These are phyloP conservation scores for Polypterus bichir DNA, from an alignment of 2,113 vertebrate species.

Conservation along the genomic window DNA sequence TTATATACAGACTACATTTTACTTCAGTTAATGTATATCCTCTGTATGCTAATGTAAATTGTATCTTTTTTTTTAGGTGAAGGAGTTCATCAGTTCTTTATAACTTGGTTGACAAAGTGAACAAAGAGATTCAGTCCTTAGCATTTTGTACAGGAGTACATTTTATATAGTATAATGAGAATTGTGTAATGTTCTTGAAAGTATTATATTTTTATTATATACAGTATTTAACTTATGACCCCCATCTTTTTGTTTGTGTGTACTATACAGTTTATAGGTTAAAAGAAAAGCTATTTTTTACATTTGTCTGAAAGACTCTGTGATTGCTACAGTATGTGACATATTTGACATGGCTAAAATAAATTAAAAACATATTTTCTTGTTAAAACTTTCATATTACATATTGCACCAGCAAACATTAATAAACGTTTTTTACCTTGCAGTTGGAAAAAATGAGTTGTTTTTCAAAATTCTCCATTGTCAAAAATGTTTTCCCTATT, in stretches of 20 bases:
- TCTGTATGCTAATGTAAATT: not conserved
- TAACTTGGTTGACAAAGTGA: constrained; percentile 22
- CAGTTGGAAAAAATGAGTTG: too few relatives aligned
- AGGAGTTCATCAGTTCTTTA: constrained; percentile 56
- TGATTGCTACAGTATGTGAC: constrained; percentile 7
- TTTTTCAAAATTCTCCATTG: too few relatives aligned
- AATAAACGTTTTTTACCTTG: too few relatives aligned
- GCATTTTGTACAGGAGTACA: not conserved
- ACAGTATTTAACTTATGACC: not conserved
- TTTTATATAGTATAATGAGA: not conserved
- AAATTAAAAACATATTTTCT: too few relatives aligned
- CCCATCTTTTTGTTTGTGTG: too few relatives aligned
- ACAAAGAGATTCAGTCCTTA: too few relatives aligned
- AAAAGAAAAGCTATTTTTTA: too few relatives aligned
- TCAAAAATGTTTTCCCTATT: too few relatives aligned
- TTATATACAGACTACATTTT: not conserved
- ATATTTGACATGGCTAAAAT: not conserved
- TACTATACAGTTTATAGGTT: too few relatives aligned
- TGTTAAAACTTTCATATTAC: too few relatives aligned
- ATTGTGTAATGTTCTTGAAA: constrained; percentile 8
- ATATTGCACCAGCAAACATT: too few relatives aligned
- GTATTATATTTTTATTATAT: constrained; percentile 8
- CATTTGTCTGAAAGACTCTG: too few relatives aligned
- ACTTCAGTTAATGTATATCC: not conserved
- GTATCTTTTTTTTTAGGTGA: constrained; percentile 40